A percentile compares a stretch with the other conserved stretches of the same genome.
Evolutionary conservation across 2,113 vertebrate genomes (phyloP).

Genomic region (Labrus mixtus): DNA sequence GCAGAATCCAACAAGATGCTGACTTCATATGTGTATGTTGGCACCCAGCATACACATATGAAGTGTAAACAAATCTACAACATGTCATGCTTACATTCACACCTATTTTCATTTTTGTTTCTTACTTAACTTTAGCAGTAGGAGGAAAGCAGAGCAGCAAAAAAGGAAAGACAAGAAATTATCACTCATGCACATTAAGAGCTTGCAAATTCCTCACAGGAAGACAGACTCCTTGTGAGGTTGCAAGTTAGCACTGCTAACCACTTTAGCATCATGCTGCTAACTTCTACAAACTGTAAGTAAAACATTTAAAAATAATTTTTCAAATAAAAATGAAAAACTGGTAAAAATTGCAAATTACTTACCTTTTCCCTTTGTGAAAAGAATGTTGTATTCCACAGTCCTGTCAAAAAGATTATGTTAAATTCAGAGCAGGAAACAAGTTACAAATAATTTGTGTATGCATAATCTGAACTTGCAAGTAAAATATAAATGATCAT

Average conservation of each 20-base stretch:
- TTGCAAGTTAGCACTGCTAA: neutral
- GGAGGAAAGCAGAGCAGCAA: neutral
- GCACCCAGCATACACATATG: neutral
- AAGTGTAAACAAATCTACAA: too few relatives aligned
- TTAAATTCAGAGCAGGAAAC: neutral
- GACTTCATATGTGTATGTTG: too few relatives aligned
- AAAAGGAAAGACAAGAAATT: neutral
- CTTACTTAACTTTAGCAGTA: neutral
- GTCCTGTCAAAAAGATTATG: slow-evolving; percentile 41
- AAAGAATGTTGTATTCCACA: slow-evolving; percentile 32
- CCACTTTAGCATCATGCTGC: neutral
- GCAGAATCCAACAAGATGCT: neutral
- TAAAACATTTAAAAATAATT: neutral
- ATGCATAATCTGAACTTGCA: neutral
- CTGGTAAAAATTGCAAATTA: slow-evolving; percentile 13
- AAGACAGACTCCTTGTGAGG: neutral
- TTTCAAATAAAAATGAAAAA: neutral
- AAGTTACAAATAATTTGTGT: neutral
- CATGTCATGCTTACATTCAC: neutral
- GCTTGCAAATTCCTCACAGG: neutral
- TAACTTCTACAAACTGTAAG: neutral
- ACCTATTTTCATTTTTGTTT: neutral
- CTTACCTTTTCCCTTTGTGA: slow-evolving; percentile 21
- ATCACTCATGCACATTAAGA: neutral
- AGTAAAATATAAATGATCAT: neutral